Conservation (phyloP, 1,140 invertebrate species). For the Triops cancriformis region DNA sequence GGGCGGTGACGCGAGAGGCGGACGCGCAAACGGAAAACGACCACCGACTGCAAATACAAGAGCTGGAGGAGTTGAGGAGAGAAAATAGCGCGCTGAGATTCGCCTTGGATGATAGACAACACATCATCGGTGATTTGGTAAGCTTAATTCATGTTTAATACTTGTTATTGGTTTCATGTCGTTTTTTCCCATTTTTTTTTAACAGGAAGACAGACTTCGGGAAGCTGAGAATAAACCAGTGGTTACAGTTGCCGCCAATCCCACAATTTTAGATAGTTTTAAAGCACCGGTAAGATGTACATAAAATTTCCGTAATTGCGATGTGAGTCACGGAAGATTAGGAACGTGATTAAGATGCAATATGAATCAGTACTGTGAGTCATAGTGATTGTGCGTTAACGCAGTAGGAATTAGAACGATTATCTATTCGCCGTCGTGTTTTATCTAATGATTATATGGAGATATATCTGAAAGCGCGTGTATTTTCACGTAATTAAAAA, state of each 20-base stretch:
- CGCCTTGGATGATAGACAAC: background rate
- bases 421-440: too few species aligned
- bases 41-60: background rate
- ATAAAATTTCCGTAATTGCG: background rate
- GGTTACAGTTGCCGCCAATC: background rate
- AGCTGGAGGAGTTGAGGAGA: background rate
- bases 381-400: too few species aligned
- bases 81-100: conserved; percentile 25
- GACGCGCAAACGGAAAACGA: background rate
- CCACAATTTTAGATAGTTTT: background rate
- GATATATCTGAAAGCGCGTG: too few species aligned
- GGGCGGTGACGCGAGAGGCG: conserved; percentile 23
- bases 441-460: too few species aligned
- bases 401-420: too few species aligned
- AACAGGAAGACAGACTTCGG: background rate
- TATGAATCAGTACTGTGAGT: too few species aligned
- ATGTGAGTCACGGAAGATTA: too few species aligned
- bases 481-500: too few species aligned
- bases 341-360: too few species aligned
- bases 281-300: background rate
- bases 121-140: background rate
- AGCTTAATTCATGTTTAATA: background rate
- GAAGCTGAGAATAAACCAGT: background rate
- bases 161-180: background rate
- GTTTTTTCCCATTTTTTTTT: background rate